Percentiles rank a stretch among this genome's conserved stretches.
phyloP scores from a whole-genome alignment of 2,888 invertebrate genomes.

The Pocota personata region DNA sequence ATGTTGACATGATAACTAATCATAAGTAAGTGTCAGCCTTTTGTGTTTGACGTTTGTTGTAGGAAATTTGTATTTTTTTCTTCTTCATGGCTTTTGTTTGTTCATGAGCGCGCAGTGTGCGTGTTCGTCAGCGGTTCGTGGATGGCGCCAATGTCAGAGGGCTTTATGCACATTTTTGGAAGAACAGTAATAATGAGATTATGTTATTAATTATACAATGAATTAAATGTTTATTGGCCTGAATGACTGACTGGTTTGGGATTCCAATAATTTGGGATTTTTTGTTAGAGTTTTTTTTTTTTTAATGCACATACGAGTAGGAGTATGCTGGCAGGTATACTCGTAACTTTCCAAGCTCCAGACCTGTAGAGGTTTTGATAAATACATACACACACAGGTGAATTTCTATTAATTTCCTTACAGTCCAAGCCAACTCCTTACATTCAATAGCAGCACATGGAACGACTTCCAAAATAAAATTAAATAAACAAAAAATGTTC shows the following conservation, averaged over 20 bases:
- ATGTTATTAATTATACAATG: slow-evolving; percentile 59
- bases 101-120: slow-evolving; percentile 32
- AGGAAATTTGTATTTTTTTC: slow-evolving; percentile 34
- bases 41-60: slow-evolving; percentile 70
- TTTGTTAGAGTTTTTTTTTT: too few relatives aligned
- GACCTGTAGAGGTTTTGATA: too few relatives aligned
- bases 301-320: too few relatives aligned
- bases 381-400: too few relatives aligned
- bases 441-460: not conserved
- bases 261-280: slow-evolving; percentile 2
- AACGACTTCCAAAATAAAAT: not conserved
- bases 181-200: slow-evolving; percentile 65
- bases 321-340: too few relatives aligned
- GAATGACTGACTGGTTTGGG: slow-evolving; percentile 23
- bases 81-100: slow-evolving; percentile 30
- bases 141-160: slow-evolving; percentile 59
- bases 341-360: too few relatives aligned
- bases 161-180: slow-evolving; percentile 18
- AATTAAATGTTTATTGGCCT: slow-evolving; percentile 23
- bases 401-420: not conserved
- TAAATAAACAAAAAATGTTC: slow-evolving; percentile 33
- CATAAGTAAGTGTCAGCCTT: slow-evolving; percentile 71
- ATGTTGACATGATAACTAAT: slow-evolving; percentile 74
- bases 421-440: not conserved
- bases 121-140: slow-evolving; percentile 23